These are phyloP conservation scores for Leucoraja ocellata DNA, from an alignment of 2,797 vertebrate genomes.

Conservation along the genomic window DNA sequence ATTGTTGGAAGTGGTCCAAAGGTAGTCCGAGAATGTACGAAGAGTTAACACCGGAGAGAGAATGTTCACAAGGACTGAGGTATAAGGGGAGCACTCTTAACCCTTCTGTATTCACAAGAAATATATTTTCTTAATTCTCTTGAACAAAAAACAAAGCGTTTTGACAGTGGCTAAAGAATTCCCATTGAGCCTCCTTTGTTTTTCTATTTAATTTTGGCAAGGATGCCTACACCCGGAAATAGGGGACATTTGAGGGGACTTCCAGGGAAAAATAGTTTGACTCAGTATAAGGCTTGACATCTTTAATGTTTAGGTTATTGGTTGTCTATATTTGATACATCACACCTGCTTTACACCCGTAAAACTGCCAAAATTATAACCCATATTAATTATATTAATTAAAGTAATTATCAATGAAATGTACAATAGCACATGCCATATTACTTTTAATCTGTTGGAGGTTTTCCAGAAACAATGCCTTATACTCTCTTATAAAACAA, in stretches of 20 bases:
- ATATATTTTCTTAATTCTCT: background rate
- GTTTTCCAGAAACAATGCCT: background rate
- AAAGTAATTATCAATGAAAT: conserved; percentile 15
- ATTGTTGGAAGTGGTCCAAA: background rate
- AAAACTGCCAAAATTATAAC: background rate
- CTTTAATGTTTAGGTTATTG: background rate
- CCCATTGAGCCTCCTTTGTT: background rate
- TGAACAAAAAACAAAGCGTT: background rate
- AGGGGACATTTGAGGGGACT: background rate
- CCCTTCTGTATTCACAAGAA: background rate
- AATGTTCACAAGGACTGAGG: background rate
- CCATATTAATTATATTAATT: background rate
- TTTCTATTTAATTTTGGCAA: background rate
- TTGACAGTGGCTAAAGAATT: background rate
- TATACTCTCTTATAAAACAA: background rate
- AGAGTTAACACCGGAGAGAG: background rate
- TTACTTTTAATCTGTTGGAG: background rate
- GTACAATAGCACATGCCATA: background rate
- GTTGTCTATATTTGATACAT: background rate
- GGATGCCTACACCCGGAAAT: no score
- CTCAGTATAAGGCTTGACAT: background rate
- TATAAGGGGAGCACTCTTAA: background rate
- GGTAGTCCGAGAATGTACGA: background rate
- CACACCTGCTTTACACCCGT: background rate
- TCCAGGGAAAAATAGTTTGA: background rate